Percentiles rank a stretch among this genome's conserved stretches.
phyloP scores from a whole-genome alignment of 2,113 vertebrate genomes.

The Chionomys nivalis region DNA sequence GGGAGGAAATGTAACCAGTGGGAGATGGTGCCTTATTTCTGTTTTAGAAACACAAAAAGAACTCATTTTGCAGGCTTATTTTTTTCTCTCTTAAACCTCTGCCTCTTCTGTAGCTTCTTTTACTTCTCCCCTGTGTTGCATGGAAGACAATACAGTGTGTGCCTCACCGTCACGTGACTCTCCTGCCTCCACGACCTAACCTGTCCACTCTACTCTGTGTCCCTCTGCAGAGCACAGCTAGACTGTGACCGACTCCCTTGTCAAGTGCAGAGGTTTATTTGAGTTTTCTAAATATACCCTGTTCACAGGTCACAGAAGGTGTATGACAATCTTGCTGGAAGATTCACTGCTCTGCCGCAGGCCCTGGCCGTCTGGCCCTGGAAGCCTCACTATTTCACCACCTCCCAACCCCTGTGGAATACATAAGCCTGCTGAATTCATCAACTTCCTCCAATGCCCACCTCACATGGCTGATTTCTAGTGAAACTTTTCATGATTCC shows the following conservation, averaged over 20 bases:
- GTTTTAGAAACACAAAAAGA: not conserved
- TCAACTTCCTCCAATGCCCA: not conserved
- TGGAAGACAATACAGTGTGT: not conserved
- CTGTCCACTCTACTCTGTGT: not conserved
- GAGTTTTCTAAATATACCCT: not conserved
- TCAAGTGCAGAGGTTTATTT: not conserved
- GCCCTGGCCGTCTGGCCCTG: not conserved
- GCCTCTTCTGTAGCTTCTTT: not conserved
- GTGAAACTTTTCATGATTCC: not conserved
- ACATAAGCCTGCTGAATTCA: not conserved
- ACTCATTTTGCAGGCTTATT: not conserved
- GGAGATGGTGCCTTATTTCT: constrained; percentile 37
- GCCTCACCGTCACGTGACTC: not conserved
- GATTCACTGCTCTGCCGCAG: not conserved
- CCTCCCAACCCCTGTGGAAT: not conserved
- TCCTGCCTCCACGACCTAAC: not conserved
- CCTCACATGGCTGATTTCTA: not conserved
- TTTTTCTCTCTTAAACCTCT: not conserved
- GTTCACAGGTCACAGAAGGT: fast-evolving
- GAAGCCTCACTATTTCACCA: not conserved
- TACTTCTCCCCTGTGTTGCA: not conserved
- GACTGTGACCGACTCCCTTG: not conserved
- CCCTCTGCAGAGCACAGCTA: not conserved
- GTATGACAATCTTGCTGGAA: not conserved
- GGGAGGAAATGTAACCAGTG: not conserved